Evolutionary conservation across 2,888 invertebrate species (phyloP).

Genomic region (Aphodius sticticus): DNA sequence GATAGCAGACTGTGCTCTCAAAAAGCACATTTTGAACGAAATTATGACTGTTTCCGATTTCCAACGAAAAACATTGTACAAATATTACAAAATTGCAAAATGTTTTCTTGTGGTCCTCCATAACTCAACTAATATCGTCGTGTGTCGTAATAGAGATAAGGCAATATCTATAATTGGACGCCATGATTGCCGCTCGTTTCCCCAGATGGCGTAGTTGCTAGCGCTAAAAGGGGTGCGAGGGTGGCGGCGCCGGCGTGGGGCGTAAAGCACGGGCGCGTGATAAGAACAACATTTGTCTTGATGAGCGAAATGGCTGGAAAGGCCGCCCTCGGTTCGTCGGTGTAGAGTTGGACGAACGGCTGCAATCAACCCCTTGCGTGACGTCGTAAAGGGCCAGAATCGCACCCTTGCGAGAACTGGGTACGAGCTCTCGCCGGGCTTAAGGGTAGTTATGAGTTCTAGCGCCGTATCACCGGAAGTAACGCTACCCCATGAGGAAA

Average conservation of each 20-base stretch:
- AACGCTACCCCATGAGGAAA: background rate
- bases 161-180: conserved; percentile 25
- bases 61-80: background rate
- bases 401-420: background rate
- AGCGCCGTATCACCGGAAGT: background rate
- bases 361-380: conserved; percentile 61
- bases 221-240: conserved; percentile 5
- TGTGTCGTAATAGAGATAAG: background rate
- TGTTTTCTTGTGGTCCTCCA: background rate
- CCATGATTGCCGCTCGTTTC: conserved; percentile 24
- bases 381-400: conserved; percentile 54
- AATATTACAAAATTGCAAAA: background rate
- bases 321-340: conserved; percentile 41
- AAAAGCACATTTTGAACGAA: too few species aligned
- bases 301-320: conserved; percentile 58
- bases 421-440: background rate
- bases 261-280: conserved; percentile 37
- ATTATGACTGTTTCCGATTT: too few species aligned
- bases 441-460: conserved; percentile 4
- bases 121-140: conserved; percentile 4
- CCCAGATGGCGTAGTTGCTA: conserved; percentile 15
- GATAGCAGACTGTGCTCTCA: too few species aligned
- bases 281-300: conserved; percentile 53
- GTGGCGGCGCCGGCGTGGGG: background rate
- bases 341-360: conserved; percentile 47